A percentile compares a stretch with the other conserved stretches of the same genome.
Conservation (phyloP, 2,113 vertebrate genomes). For the Cryptotis parvus region DNA sequence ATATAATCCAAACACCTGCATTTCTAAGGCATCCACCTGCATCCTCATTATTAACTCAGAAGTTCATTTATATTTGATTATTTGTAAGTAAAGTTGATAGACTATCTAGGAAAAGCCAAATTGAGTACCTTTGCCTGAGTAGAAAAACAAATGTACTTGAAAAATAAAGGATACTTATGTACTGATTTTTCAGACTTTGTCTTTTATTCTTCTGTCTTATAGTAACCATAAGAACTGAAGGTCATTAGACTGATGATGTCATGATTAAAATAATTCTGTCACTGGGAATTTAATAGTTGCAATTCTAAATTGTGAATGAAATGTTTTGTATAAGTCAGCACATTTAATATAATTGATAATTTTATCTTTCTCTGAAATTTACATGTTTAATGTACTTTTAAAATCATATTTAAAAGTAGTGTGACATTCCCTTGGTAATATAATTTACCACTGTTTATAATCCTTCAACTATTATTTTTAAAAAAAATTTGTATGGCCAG, state of each 20-base stretch:
- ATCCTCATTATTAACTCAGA: constrained; percentile 23
- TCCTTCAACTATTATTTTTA: not conserved
- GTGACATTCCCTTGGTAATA: constrained; percentile 3
- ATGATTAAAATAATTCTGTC: constrained; percentile 1
- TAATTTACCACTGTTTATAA: not conserved
- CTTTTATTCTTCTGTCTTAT: not conserved
- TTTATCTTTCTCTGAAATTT: not conserved
- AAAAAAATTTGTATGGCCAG: not conserved
- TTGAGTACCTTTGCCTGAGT: not conserved
- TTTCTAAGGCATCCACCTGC: constrained; percentile 8
- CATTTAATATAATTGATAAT: not conserved
- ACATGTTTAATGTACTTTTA: not conserved
- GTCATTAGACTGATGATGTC: not conserved
- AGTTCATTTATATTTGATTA: constrained; percentile 35
- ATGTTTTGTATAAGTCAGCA: not conserved
- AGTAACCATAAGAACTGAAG: not conserved
- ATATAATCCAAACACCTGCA: not conserved
- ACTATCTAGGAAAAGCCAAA: not conserved
- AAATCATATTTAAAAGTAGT: not conserved
- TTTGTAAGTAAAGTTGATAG: not conserved
- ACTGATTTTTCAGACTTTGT: not conserved
- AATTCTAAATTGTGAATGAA: not conserved
- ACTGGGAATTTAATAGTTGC: not conserved
- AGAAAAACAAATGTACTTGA: not conserved
- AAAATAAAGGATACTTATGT: constrained; percentile 1